Evolutionary conservation across 1,140 invertebrate genomes (phyloP).

Genomic region (Thaumatotibia leucotreta): DNA sequence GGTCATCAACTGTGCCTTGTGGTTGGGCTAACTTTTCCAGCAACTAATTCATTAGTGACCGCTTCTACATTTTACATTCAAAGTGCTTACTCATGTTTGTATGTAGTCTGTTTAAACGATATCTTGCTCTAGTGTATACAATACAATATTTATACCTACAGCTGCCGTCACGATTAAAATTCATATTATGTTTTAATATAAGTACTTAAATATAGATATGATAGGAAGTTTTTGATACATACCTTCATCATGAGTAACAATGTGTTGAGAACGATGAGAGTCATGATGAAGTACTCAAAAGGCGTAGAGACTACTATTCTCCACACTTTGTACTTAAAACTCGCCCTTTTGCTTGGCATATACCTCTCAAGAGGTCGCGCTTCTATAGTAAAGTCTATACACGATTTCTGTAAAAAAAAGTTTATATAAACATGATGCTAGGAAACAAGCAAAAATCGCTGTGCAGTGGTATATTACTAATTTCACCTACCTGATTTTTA

Average conservation of each 20-base stretch:
- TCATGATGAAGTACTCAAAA: conserved; percentile 99
- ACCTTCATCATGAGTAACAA: conserved; percentile 99
- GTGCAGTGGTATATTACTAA: background rate
- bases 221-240: conserved; percentile 72
- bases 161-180: background rate
- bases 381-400: conserved; percentile 99
- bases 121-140: background rate
- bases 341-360: conserved; percentile 98
- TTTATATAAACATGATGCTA: background rate
- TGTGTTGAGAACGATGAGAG: conserved; percentile 99
- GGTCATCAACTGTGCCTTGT: conserved; percentile 46
- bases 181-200: background rate
- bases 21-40: conserved; percentile 34
- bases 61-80: conserved; percentile 50
- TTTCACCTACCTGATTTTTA: conserved; percentile 95
- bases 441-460: background rate
- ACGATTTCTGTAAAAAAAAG: conserved; percentile 94
- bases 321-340: conserved; percentile 99
- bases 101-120: conserved; percentile 16
- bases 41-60: conserved; percentile 47
- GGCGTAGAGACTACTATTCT: conserved; percentile 97
- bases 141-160: background rate
- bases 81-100: conserved; percentile 47
- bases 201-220: background rate
- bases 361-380: conserved; percentile 98